A percentile compares a stretch with the other conserved stretches of the same genome.
These are phyloP conservation scores for Hemitrygon akajei DNA, from an alignment of 2,797 vertebrate genomes.

Conservation along the genomic window DNA sequence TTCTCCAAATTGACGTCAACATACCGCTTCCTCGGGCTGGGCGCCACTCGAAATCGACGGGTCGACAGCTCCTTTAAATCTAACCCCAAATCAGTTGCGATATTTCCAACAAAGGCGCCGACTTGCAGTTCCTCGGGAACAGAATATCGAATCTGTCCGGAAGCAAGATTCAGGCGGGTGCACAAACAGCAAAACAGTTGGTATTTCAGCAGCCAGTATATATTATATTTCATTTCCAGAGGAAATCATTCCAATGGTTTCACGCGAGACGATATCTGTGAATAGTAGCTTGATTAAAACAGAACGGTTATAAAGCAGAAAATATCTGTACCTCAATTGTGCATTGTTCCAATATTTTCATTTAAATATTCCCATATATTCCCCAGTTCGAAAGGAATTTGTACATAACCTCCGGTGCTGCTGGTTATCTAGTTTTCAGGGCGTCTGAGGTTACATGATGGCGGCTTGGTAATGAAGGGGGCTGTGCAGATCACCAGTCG, in stretches of 20 bases:
- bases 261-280: not conserved
- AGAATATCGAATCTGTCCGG: slow-evolving; percentile 1
- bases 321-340: no score
- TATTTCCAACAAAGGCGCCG: slow-evolving; percentile 1
- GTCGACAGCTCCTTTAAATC: not conserved
- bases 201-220: not conserved
- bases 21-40: no score
- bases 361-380: no score
- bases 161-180: not conserved
- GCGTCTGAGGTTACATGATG: no score
- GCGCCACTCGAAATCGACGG: not conserved
- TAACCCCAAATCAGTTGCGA: not conserved
- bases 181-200: not conserved
- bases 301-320: no score
- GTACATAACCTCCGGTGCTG: no score
- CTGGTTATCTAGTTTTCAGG: no score
- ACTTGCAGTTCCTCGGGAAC: not conserved
- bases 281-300: not conserved
- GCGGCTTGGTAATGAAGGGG: no score
- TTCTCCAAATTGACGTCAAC: no score
- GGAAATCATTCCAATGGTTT: not conserved
- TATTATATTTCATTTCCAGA: not conserved
- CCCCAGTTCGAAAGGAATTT: no score
- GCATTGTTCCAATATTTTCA: no score
- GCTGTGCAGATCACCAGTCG: no score